Conservation (phyloP, 1,140 invertebrate species). For the Drosophila pseudoananassae region DNA sequence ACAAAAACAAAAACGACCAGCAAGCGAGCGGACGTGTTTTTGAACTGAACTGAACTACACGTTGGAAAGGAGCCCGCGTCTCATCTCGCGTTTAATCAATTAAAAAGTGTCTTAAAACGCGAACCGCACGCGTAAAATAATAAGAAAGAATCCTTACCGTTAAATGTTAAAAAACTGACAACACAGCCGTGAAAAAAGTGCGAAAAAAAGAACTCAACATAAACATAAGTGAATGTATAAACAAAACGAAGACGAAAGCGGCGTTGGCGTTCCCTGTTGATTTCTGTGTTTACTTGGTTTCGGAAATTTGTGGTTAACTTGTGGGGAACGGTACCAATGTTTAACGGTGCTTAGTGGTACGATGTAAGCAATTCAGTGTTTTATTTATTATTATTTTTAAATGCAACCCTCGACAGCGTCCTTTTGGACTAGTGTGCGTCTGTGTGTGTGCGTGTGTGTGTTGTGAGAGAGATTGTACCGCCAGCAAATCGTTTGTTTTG, state of each 20-base stretch:
- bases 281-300: constrained; percentile 1
- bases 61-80: too few species aligned
- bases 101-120: too few species aligned
- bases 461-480: not conserved
- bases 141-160: too few species aligned
- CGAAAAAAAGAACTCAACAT: not conserved
- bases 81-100: too few species aligned
- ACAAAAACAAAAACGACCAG: too few species aligned
- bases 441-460: not conserved
- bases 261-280: not conserved
- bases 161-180: not conserved
- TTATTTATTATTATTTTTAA: constrained; percentile 29
- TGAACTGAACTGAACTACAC: too few species aligned
- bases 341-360: constrained; percentile 5
- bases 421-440: constrained; percentile 11
- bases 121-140: not conserved
- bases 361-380: constrained; percentile 9
- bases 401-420: constrained; percentile 42
- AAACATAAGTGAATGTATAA: constrained; percentile 4
- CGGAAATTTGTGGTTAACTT: not conserved
- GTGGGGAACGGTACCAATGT: constrained; percentile 3
- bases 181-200: not conserved
- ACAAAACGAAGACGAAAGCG: not conserved
- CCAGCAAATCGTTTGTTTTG: constrained; percentile 21
- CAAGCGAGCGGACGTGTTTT: too few species aligned